A percentile compares a stretch with the other conserved stretches of the same genome.
phyloP scores from a whole-genome alignment of 1,140 invertebrate species.

The Dendrolimus punctatus region DNA sequence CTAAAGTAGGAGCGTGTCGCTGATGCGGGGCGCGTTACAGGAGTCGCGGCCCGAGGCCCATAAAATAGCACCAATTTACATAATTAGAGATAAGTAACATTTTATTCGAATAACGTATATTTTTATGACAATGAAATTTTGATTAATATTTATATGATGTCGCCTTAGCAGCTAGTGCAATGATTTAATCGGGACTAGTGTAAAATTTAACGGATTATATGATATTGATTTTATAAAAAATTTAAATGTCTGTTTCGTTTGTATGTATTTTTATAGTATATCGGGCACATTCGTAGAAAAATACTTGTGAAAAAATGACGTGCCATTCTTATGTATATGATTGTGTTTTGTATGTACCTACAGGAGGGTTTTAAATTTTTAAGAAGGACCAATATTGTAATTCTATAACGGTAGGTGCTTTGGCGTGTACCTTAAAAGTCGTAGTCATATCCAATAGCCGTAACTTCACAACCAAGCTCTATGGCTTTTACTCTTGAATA shows the following conservation, averaged over 20 bases:
- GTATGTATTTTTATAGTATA: neutral
- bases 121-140: conserved; percentile 27
- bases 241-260: neutral
- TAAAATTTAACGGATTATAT: neutral
- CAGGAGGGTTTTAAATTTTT: conserved; percentile 23
- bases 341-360: conserved; percentile 24
- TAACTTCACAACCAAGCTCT: neutral
- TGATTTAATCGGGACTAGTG: conserved; percentile 14
- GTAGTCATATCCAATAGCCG: conserved; percentile 26
- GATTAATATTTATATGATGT: conserved; percentile 33
- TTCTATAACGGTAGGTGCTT: conserved; percentile 38
- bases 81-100: too few relatives aligned
- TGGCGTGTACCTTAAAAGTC: conserved; percentile 43
- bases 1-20: neutral
- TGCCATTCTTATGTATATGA: conserved; percentile 32
- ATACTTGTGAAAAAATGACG: conserved; percentile 11
- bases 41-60: conserved; percentile 11
- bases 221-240: neutral
- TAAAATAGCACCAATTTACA: conserved; percentile 42
- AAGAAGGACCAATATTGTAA: conserved; percentile 45
- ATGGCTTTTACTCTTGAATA: too few relatives aligned
- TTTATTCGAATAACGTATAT: too few relatives aligned
- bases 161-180: conserved; percentile 63
- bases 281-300: conserved; percentile 19
- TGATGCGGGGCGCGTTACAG: neutral